phyloP scores from a whole-genome alignment of 1,140 invertebrate species.

The Lethrus apterus region DNA sequence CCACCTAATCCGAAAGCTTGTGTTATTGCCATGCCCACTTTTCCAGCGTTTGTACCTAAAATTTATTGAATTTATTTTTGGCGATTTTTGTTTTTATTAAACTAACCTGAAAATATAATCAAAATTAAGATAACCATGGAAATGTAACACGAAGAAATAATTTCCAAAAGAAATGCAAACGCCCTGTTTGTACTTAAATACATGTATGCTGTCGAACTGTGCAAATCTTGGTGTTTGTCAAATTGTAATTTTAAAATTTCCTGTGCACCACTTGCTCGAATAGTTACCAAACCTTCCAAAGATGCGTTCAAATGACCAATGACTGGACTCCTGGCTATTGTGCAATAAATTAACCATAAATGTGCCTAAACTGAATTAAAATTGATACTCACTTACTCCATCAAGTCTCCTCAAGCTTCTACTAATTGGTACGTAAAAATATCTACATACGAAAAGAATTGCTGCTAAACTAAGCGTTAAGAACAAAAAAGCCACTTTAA shows the following conservation, averaged over 20 bases:
- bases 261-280: conserved; percentile 73
- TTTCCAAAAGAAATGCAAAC: conserved; percentile 69
- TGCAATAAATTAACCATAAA: not conserved
- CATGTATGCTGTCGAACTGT: conserved; percentile 55
- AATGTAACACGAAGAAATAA: conserved; percentile 26
- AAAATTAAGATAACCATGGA: conserved; percentile 3
- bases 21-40: conserved; percentile 75
- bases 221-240: conserved; percentile 65
- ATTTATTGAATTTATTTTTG: conserved; percentile 1
- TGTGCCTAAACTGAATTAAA: not conserved
- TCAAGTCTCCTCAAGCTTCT: conserved; percentile 59
- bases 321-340: conserved; percentile 70
- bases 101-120: too few species aligned
- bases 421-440: conserved; percentile 56
- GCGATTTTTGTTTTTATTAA: not conserved
- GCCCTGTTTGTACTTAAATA: conserved; percentile 52
- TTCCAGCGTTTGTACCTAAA: conserved; percentile 42
- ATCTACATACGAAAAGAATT: conserved; percentile 48
- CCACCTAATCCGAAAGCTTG: conserved; percentile 77
- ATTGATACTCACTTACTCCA: conserved; percentile 48
- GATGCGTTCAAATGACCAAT: conserved; percentile 81
- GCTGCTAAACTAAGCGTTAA: conserved; percentile 40
- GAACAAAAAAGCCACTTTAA: conserved; percentile 11
- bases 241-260: conserved; percentile 69
- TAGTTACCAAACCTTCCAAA: conserved; percentile 78